A percentile compares a stretch with the other conserved stretches of the same genome.
Conservation (phyloP, 2,113 vertebrate species). For the Hippocampus mohnikei region DNA sequence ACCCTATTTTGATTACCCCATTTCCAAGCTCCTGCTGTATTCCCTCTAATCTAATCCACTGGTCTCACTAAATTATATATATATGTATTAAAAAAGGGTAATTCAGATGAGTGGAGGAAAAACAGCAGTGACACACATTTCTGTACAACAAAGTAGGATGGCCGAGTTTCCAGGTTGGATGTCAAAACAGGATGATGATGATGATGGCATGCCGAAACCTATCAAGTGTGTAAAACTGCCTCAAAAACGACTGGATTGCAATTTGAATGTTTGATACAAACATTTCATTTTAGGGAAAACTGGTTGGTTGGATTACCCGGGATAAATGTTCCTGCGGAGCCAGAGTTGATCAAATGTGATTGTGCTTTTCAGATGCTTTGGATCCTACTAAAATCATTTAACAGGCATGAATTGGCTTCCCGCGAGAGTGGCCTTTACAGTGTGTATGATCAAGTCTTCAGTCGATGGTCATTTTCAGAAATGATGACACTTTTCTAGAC, state of each 20-base stretch:
- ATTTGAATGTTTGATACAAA: background rate
- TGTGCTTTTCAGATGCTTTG: slow-evolving; percentile 26
- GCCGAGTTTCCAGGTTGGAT: slow-evolving; percentile 62
- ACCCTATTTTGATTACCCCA: slow-evolving; percentile 76
- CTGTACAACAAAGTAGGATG: slow-evolving; percentile 17
- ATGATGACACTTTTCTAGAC: slow-evolving; percentile 18
- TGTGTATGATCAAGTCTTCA: background rate
- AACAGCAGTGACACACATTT: slow-evolving; percentile 53
- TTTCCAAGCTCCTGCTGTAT: slow-evolving; percentile 59
- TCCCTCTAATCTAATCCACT: slow-evolving; percentile 68
- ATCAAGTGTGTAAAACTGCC: background rate
- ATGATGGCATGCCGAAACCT: background rate
- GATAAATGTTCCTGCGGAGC: background rate
- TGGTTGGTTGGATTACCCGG: background rate
- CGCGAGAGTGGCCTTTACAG: background rate
- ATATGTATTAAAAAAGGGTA: slow-evolving; percentile 52
- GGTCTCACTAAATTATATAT: slow-evolving; percentile 51
- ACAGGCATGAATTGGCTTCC: slow-evolving; percentile 10
- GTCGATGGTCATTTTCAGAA: slow-evolving; percentile 14
- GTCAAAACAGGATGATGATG: slow-evolving; percentile 4
- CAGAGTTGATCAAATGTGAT: slow-evolving; percentile 16
- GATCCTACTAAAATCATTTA: slow-evolving; percentile 12
- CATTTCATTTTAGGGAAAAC: background rate
- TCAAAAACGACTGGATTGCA: background rate
- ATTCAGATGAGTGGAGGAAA: slow-evolving; percentile 68